Conservation (phyloP, 92 coral and sea anemone species). For the Porites rus region DNA sequence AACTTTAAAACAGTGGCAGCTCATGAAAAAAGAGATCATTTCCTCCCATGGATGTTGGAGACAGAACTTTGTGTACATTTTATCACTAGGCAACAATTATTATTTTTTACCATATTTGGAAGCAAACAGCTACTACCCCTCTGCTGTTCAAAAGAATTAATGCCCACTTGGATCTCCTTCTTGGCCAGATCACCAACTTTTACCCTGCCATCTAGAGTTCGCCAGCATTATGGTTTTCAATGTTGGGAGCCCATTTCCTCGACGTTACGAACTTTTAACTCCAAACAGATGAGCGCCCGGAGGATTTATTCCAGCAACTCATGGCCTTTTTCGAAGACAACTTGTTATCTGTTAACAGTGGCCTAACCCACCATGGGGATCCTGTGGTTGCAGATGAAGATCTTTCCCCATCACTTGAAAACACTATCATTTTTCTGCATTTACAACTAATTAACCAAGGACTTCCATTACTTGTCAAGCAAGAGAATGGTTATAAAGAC, state of each 20-base stretch:
- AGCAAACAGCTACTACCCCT: constrained; percentile 14
- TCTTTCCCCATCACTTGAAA: constrained; percentile 63
- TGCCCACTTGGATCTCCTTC: constrained; percentile 25
- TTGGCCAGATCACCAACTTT: constrained; percentile 40
- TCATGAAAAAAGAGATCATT: constrained; percentile 44
- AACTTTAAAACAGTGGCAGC: constrained; percentile 29
- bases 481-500: constrained; percentile 56
- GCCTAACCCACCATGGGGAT: constrained; percentile 70
- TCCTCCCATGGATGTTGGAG: constrained; percentile 40
- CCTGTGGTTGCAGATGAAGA: constrained; percentile 58
- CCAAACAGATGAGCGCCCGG: constrained; percentile 40
- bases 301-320: constrained; percentile 61
- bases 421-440: constrained; percentile 59
- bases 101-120: constrained; percentile 32
- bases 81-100: constrained; percentile 40
- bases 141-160: constrained; percentile 22
- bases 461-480: constrained; percentile 62
- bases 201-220: constrained; percentile 29
- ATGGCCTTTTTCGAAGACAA: constrained; percentile 66
- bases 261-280: too few relatives aligned
- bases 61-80: constrained; percentile 38
- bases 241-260: too few relatives aligned
- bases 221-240: too few relatives aligned
- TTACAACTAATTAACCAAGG: constrained; percentile 71
- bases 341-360: constrained; percentile 51